phyloP scores from a whole-genome alignment of 1,140 invertebrate species.

The Aphidius gifuensis region DNA sequence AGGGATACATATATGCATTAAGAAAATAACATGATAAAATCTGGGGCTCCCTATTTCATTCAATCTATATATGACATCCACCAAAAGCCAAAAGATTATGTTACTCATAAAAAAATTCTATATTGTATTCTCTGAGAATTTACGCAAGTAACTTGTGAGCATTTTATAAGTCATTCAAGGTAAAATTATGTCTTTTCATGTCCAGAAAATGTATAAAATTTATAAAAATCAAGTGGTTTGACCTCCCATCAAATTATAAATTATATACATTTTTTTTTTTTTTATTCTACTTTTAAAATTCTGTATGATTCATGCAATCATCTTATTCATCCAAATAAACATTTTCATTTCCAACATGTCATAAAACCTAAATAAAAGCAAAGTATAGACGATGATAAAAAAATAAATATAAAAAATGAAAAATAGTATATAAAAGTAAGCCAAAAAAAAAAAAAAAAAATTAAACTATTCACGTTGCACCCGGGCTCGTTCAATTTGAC shows the following conservation, averaged over 20 bases:
- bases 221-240: slow-evolving; percentile 42
- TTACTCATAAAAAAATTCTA: too few species aligned
- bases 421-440: too few species aligned
- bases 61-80: background rate
- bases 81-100: slow-evolving; percentile 21
- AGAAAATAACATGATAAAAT: slow-evolving; percentile 55
- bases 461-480: background rate
- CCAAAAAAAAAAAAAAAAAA: too few species aligned
- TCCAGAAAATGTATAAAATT: slow-evolving; percentile 26
- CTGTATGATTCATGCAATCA: slow-evolving; percentile 11
- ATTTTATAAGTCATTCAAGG: slow-evolving; percentile 36
- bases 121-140: too few species aligned
- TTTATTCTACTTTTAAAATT: background rate
- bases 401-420: too few species aligned
- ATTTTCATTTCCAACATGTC: too few species aligned
- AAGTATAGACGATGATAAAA: too few species aligned
- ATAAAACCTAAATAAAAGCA: too few species aligned
- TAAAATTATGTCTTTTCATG: slow-evolving; percentile 37
- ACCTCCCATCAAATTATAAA: slow-evolving; percentile 27
- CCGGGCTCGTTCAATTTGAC: background rate
- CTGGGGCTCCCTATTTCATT: slow-evolving; percentile 34
- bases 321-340: background rate
- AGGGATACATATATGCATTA: slow-evolving; percentile 40
- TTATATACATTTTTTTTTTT: background rate
- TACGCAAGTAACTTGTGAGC: slow-evolving; percentile 24